phyloP scores from a whole-genome alignment of 2,888 invertebrate species.

The Drosophila monieri region DNA sequence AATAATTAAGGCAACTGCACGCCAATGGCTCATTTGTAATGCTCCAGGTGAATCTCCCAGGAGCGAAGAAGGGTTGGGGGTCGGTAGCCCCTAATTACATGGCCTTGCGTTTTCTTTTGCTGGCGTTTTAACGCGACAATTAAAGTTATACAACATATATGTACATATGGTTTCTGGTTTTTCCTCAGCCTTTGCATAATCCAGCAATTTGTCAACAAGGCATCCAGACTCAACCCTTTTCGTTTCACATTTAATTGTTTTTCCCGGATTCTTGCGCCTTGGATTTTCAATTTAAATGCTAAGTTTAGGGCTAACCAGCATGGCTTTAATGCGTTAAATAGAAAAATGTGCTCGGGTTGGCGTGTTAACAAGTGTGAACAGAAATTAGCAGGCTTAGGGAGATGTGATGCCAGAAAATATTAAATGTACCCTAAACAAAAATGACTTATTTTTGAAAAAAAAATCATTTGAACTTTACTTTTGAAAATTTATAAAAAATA shows the following conservation, averaged over 20 bases:
- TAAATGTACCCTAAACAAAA: not conserved
- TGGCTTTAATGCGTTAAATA: constrained; percentile 39
- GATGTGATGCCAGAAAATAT: constrained; percentile 29
- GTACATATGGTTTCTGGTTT: constrained; percentile 9
- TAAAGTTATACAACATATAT: constrained; percentile 48
- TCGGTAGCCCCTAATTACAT: constrained; percentile 34
- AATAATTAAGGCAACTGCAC: constrained; percentile 57
- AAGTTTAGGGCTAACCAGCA: constrained; percentile 38
- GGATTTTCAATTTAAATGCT: constrained; percentile 41
- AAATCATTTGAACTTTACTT: too few species aligned
- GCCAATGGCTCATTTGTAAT: constrained; percentile 81
- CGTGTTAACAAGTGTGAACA: constrained; percentile 62
- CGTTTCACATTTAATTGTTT: constrained; percentile 40
- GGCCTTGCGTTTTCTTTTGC: constrained; percentile 28
- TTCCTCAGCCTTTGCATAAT: constrained; percentile 64
- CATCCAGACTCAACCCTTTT: constrained; percentile 47
- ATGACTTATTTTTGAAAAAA: not conserved
- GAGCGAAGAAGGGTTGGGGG: not conserved
- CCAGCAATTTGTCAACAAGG: constrained; percentile 67
- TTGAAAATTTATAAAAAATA: too few species aligned
- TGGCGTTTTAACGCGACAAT: constrained; percentile 57
- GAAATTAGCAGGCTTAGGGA: constrained; percentile 14
- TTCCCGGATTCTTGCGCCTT: constrained; percentile 2
- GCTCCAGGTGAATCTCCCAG: constrained; percentile 40
- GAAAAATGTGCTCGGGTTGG: constrained; percentile 44